Evolutionary conservation across 2,797 vertebrate genomes (phyloP), one percentile per base, ranked within the genome.

Genomic region (Graptemys geographica): DNA sequence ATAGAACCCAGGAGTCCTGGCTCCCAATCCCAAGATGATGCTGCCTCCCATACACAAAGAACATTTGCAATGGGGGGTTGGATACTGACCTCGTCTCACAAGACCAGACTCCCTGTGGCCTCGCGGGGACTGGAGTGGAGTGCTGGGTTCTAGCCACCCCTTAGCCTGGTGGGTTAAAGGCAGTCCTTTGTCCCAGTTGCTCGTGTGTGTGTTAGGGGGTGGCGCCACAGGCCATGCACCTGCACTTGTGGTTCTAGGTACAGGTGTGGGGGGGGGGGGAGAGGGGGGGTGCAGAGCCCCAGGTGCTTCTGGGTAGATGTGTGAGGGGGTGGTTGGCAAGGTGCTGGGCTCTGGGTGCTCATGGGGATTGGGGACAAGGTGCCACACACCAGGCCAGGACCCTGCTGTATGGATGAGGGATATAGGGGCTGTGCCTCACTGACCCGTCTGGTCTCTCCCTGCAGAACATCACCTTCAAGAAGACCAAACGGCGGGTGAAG

Each of bases 401-500:
- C 1, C 8, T 15, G 6, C 33, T 1, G 1, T 18, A 16, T 37
- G 52, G 59, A 16, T 18, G 4, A 31, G 33, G 52, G 12, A 11
- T 37, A 21, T 37, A 21, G 19, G 69, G 2, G 0, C 13, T 19
- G 52, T 25, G 3, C 11, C 12, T 2, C 7, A 8, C 2, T 5
- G 3, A 6, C 31, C 3, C 27, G 10, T 79, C 15, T 55, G 0
- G 15, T 8, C 6, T 82, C 79, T 33, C 6, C 2, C 13, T 8
- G 33, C 56, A 52, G 11, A 41, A 98, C 97, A 98, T 99, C 13
- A 97, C 98, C 57, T 99, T 99, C 87, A 99, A 99, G 95, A 99
- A 99, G 98, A 99, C 99, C 31, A 99, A 99, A 89, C 96, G 98
- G 3, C 98, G 98, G 2, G 98, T 99, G 53, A 99, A 98, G 97